Percentiles rank a stretch among this genome's conserved stretches.
phyloP scores from a whole-genome alignment of 2,888 invertebrate species.

The Melieria omissa region DNA sequence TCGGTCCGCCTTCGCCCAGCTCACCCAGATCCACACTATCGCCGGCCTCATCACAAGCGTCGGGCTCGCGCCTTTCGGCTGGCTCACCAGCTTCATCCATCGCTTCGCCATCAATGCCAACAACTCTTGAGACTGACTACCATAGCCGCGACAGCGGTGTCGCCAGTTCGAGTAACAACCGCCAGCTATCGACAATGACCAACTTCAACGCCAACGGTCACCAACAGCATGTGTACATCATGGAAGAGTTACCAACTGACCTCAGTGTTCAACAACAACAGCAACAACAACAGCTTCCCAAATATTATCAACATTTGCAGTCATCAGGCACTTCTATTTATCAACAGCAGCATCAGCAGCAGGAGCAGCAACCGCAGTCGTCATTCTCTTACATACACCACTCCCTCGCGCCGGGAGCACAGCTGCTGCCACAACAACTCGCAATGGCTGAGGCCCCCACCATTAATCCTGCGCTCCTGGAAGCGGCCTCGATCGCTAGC shows the following conservation, averaged over 20 bases:
- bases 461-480: constrained; percentile 66
- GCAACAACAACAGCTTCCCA: constrained; percentile 26
- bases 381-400: constrained; percentile 36
- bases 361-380: constrained; percentile 63
- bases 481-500: constrained; percentile 64
- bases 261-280: constrained; percentile 52
- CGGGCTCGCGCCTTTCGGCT: constrained; percentile 45
- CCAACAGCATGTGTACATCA: constrained; percentile 14
- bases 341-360: constrained; percentile 35
- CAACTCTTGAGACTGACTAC: constrained; percentile 56
- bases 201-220: constrained; percentile 27
- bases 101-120: constrained; percentile 47
- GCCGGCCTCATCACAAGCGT: constrained; percentile 46
- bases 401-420: constrained; percentile 52
- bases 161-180: constrained; percentile 54
- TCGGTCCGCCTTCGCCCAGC: constrained; percentile 50
- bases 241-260: constrained; percentile 60
- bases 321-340: constrained; percentile 18
- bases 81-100: constrained; percentile 44
- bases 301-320: constrained; percentile 48
- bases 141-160: constrained; percentile 61
- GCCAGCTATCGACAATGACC: constrained; percentile 35
- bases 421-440: constrained; percentile 33
- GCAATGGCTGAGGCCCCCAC: constrained; percentile 48
- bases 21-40: constrained; percentile 56